These are phyloP conservation scores for Macropodus opercularis DNA, from an alignment of 2,797 vertebrate genomes.

Conservation along the genomic window DNA sequence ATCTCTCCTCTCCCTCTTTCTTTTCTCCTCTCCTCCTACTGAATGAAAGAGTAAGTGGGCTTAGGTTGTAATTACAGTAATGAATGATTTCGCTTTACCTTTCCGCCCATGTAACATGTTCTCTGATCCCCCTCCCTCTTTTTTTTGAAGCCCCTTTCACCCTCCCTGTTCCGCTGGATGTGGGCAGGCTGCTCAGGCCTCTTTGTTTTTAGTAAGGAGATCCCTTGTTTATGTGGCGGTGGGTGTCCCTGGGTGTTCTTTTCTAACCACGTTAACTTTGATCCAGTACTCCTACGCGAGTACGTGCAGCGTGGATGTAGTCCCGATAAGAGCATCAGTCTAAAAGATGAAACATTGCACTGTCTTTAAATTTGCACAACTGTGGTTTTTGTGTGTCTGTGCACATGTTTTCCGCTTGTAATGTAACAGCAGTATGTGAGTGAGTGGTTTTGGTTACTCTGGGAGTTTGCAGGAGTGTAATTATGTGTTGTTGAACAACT, in stretches of 20 bases:
- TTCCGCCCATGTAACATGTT: conserved; percentile 68
- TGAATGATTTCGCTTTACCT: conserved; percentile 78
- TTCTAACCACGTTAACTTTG: conserved; percentile 72
- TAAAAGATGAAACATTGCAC: background rate
- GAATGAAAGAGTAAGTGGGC: conserved; percentile 78
- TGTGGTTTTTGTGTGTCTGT: conserved; percentile 19
- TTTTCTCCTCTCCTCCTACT: conserved; percentile 38
- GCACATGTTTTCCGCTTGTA: conserved; percentile 9
- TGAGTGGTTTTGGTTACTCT: conserved; percentile 17
- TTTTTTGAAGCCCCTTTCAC: conserved; percentile 28
- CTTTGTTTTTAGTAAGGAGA: conserved; percentile 80
- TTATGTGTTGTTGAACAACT: conserved; percentile 26
- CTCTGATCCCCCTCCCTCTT: conserved; percentile 34
- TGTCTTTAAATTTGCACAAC: conserved; percentile 8
- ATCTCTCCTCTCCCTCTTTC: conserved; percentile 52
- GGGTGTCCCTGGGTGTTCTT: conserved; percentile 71
- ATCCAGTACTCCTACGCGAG: conserved; percentile 62
- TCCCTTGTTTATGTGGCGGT: conserved; percentile 78
- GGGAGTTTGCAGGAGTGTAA: conserved; percentile 28
- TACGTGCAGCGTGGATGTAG: conserved; percentile 19
- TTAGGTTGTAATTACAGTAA: conserved; percentile 82
- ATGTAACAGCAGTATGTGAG: conserved; percentile 1
- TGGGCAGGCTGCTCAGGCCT: conserved; percentile 63
- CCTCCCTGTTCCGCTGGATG: conserved; percentile 67
- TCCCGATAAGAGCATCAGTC: conserved; percentile 25